Base-by-base conservation (phyloP, 2,888 invertebrate species). In the Perizoma affinitatum region DNA sequence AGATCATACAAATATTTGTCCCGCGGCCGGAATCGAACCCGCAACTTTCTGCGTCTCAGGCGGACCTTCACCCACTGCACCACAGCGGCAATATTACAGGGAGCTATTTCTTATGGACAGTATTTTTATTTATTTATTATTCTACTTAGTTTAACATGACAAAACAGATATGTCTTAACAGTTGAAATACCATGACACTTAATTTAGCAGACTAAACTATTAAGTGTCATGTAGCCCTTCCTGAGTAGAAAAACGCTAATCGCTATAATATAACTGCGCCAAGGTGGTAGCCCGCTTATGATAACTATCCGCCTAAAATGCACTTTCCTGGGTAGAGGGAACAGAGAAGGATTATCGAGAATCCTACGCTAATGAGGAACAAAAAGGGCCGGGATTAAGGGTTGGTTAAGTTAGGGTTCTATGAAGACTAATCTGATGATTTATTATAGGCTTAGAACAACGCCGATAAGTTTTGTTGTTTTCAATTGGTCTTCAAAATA, bases 291-390 rank as follows among this genome's bases (percentile, higher is more conserved):
- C 69, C 67, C 68, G 59, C 67, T 68, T 69, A 66, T 68, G 74
- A 72, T 75, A 71, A 72, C 73, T 74, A 74, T 75, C 72, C 70
- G 66, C 64, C 65, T 67, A 58, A 66, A 65, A 65, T 66, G 65
- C 65, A 66, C 60, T 54, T 64, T 57, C 69, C 60, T 67, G 69
- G 69, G 59, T 63, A 70, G 72, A 67, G 69, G 71, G 71, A 60
- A 67, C 69, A 68, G 59, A 65, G 71, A 72, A 67, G 69, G 72
- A 71, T 78, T 78, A 83, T 81, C 75, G 70, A 66, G 72, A 73
- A 72, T 76, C 76, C 73, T 72, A 71, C 73, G 72, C 78, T 77
- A 76, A 75, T 72, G 72, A 68, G 61, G 64, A 66, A 62, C 68
- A 73, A 71, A 74, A 74, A 73, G 54, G 54, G 34, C 46, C n/a